phyloP scores from a whole-genome alignment of 2,113 vertebrate species.

The Lophotis ruficrista region DNA sequence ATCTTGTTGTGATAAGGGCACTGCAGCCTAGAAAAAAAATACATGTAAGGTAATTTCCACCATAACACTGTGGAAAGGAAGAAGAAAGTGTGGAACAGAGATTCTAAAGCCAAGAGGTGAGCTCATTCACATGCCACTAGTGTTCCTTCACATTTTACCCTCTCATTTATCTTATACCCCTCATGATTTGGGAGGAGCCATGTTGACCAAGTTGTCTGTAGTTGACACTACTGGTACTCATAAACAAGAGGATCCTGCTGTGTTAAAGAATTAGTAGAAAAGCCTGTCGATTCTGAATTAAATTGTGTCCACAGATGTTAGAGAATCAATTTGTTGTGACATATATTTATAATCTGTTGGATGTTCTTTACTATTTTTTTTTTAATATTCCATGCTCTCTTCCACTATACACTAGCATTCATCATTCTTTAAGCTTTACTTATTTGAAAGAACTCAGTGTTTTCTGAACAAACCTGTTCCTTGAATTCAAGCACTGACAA shows the following conservation, averaged over 20 bases:
- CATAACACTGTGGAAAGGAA: not conserved
- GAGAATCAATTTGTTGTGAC: not conserved
- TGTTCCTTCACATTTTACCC: not conserved
- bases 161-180: not conserved
- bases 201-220: not conserved
- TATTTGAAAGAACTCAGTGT: not conserved
- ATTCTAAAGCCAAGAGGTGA: not conserved
- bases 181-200: not conserved
- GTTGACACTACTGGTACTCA: not conserved
- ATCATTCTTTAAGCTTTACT: not conserved
- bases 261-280: not conserved
- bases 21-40: not conserved
- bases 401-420: not conserved
- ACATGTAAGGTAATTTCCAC: not conserved
- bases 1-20: not conserved
- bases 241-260: not conserved
- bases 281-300: not conserved
- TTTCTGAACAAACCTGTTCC: not conserved
- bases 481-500: not conserved
- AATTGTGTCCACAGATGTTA: not conserved
- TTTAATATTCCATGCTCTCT: not conserved
- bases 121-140: not conserved
- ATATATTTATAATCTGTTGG: not conserved
- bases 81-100: not conserved
- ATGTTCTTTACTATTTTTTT: not conserved